Base-by-base conservation (phyloP, 2,113 vertebrate genomes). In the Sebastes fasciatus region DNA sequence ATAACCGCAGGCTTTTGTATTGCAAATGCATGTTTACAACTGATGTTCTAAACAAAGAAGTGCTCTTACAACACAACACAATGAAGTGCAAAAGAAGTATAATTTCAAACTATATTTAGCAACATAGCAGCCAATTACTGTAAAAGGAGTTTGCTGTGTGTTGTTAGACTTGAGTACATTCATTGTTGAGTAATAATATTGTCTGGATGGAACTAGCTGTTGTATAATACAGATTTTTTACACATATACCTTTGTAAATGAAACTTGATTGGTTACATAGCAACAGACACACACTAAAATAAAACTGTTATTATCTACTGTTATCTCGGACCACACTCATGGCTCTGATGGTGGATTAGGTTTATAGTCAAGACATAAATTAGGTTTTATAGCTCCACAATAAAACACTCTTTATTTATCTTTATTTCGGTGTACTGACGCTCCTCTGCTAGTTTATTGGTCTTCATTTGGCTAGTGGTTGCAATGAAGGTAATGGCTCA, bases 331-430 rank as follows among this genome's bases (percentile, higher is more conserved):
- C 92, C 90, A 92, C 86, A 92, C 93, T 88, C 6, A 5, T 66
- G n/a, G 74, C 16, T 87, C 60, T 81, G 73, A 90, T 76, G 70
- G 21, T 81, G 80, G 73, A 79, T 80, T 63, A 71, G 70, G 49
- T 89, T 91, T 88, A 91, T 51, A 80, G 88, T 80, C 45, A 6
- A 40, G 84, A 67, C 63, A 85, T 90, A 89, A 93, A 85, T 89
- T 42, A 60, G 58, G 14, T 87, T 91, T 91, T 89, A 91, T 75
- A 40, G 79, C 75, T 60, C 8, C 45, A 14, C 87, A 72, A 60
- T 91, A 89, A 91, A 93, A 92, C 70, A 58, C 63, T 79, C 48
- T 14, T 49, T 45, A 57, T 49, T 63, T 72, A 61, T 55, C 17
- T 55, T 21, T 43, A 21, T 45, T 45, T 40, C 40, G 42, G 63